Evolutionary conservation across 53 echinoderm and acorn worm genomes (phyloP).

Genomic region (Holothuria leucospilota): DNA sequence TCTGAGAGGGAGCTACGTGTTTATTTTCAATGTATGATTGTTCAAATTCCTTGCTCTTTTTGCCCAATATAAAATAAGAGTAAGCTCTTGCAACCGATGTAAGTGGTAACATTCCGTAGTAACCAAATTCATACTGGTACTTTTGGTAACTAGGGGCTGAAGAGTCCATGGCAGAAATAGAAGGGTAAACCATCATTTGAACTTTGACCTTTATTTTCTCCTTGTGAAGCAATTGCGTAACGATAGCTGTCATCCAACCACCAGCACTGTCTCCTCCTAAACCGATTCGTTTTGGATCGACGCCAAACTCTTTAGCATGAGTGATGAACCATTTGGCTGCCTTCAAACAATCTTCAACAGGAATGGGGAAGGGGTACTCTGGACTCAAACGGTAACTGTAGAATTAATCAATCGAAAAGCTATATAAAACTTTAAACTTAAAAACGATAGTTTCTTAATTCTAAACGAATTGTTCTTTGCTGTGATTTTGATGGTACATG

Average conservation of each 20-base stretch:
- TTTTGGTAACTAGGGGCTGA: slow-evolving; percentile 57
- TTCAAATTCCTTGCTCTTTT: slow-evolving; percentile 7
- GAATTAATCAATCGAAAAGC: too few species aligned
- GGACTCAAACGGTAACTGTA: slow-evolving; percentile 78
- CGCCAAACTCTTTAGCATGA: slow-evolving; percentile 65
- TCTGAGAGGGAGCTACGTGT: slow-evolving; percentile 37
- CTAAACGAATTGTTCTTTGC: too few species aligned
- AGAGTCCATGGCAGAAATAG: slow-evolving; percentile 67
- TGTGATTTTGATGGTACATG: too few species aligned
- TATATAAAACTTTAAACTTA: too few species aligned
- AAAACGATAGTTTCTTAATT: too few species aligned
- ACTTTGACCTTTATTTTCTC: slow-evolving; percentile 55
- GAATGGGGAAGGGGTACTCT: slow-evolving; percentile 71
- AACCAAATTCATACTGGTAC: slow-evolving; percentile 16
- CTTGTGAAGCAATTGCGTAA: slow-evolving; percentile 68
- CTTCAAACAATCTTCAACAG: slow-evolving; percentile 66
- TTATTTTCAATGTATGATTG: slow-evolving; percentile 45
- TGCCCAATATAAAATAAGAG: slow-evolving; percentile 7
- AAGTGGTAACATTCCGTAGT: background rate
- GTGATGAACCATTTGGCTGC: slow-evolving; percentile 78
- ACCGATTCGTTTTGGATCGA: slow-evolving; percentile 67
- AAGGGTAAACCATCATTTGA: slow-evolving; percentile 72
- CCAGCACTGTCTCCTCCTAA: slow-evolving; percentile 84
- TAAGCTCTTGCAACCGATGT: background rate
- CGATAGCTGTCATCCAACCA: slow-evolving; percentile 63